phyloP scores from a whole-genome alignment of 2,797 vertebrate genomes.

The Lindbergichthys nudifrons region DNA sequence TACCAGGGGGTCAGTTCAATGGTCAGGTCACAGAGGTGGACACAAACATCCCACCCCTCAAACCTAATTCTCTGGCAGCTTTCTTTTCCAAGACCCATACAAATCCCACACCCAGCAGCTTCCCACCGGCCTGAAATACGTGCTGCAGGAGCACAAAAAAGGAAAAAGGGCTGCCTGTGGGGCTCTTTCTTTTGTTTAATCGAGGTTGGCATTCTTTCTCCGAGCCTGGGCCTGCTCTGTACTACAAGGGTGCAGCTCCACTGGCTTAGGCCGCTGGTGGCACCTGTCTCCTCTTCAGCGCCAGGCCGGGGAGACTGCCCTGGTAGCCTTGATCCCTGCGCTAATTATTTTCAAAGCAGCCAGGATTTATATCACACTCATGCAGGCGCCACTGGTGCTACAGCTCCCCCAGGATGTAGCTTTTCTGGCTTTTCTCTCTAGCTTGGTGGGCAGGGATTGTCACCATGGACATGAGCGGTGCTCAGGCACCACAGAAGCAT shows the following conservation, averaged over 20 bases:
- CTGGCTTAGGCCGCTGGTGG: conserved; percentile 78
- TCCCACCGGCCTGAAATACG: conserved; percentile 44
- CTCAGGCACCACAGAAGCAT: conserved; percentile 61
- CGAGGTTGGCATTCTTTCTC: conserved; percentile 67
- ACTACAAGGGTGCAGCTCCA: conserved; percentile 71
- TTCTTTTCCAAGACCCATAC: conserved; percentile 46
- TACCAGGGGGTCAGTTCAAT: conserved; percentile 57
- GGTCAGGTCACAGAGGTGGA: conserved; percentile 62
- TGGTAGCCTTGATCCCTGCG: conserved; percentile 79
- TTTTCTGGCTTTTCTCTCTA: conserved; percentile 68
- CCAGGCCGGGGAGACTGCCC: conserved; percentile 79
- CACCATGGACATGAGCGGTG: conserved; percentile 53
- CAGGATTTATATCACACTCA: conserved; percentile 81
- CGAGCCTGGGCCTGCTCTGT: conserved; percentile 61
- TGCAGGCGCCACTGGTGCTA: conserved; percentile 78
- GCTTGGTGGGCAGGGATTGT: conserved; percentile 60
- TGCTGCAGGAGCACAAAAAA: conserved; percentile 39
- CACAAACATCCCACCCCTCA: conserved; percentile 60
- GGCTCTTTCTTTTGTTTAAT: conserved; percentile 66
- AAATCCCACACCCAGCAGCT: conserved; percentile 51
- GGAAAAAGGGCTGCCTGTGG: conserved; percentile 49
- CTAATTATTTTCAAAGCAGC: conserved; percentile 87
- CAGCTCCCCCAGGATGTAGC: conserved; percentile 71
- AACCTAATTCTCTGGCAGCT: conserved; percentile 42
- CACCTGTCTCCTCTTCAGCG: conserved; percentile 86